A percentile compares a stretch with the other conserved stretches of the same genome.
These are phyloP conservation scores for Drosophila tripunctata DNA, from an alignment of 2,888 invertebrate genomes.

Conservation along the genomic window DNA sequence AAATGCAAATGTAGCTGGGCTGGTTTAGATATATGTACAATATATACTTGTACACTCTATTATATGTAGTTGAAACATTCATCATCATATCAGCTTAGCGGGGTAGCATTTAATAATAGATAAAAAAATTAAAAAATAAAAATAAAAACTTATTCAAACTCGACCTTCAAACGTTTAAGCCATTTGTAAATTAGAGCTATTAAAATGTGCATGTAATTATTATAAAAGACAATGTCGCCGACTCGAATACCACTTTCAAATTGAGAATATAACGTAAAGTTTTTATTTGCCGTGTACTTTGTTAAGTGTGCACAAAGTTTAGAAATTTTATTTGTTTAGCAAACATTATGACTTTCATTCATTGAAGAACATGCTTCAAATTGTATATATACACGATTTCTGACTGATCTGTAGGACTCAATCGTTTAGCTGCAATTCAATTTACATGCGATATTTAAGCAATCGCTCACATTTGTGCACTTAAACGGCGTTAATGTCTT, in stretches of 20 bases:
- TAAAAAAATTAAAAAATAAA: constrained; percentile 8
- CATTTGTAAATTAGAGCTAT: constrained; percentile 7
- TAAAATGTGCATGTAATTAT: constrained; percentile 3
- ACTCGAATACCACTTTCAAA: background rate
- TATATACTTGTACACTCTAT: constrained; percentile 17
- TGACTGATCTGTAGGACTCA: constrained; percentile 5
- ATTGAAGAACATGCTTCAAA: no score
- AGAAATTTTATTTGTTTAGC: no score
- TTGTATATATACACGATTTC: no score
- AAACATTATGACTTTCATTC: no score
- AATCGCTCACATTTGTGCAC: constrained; percentile 20
- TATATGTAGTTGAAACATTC: constrained; percentile 16
- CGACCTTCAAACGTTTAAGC: constrained; percentile 32
- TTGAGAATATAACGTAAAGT: background rate
- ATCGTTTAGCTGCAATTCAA: constrained; percentile 24
- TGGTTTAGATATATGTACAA: background rate
- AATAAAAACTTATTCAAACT: background rate
- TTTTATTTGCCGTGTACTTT: no score
- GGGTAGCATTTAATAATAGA: constrained; percentile 18
- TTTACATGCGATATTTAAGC: constrained; percentile 18
- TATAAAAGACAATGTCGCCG: background rate
- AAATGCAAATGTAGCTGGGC: constrained; percentile 3
- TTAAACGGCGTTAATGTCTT: constrained; percentile 56
- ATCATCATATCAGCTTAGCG: constrained; percentile 3
- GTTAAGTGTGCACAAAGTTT: no score